These are phyloP conservation scores for Microcebus ravelobensis DNA, from an alignment of 2,113 vertebrate species.

Conservation along the genomic window DNA sequence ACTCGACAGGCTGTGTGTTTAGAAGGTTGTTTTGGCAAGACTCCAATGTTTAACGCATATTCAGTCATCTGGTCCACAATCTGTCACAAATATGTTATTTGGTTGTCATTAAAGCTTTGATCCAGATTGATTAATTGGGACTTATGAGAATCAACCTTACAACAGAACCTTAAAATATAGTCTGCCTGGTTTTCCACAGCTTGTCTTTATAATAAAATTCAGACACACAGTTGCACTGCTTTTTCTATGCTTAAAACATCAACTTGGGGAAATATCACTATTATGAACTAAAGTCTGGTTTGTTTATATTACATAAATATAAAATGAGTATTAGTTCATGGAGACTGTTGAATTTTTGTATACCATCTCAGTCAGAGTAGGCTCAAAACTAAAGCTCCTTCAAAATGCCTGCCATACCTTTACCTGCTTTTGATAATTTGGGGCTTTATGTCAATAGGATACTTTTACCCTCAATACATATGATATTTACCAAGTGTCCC, in stretches of 20 bases:
- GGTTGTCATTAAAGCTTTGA: constrained; percentile 60
- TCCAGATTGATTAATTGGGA: neutral
- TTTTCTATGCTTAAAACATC: neutral
- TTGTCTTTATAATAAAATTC: constrained; percentile 47
- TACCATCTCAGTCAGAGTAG: neutral
- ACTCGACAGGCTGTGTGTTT: constrained; percentile 58
- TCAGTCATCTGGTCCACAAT: constrained; percentile 78
- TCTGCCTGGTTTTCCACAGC: neutral
- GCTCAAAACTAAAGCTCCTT: neutral
- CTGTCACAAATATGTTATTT: constrained; percentile 74
- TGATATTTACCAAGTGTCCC: neutral
- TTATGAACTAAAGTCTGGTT: neutral
- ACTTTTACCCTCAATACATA: neutral
- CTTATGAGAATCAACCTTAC: constrained; percentile 7
- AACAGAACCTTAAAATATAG: constrained; percentile 33
- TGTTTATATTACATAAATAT: neutral
- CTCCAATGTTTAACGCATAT: constrained; percentile 48
- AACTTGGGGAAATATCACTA: neutral
- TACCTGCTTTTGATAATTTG: neutral
- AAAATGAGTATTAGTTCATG: neutral
- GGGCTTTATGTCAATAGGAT: neutral
- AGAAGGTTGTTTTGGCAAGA: constrained; percentile 71
- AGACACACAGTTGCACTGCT: neutral
- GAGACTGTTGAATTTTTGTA: neutral
- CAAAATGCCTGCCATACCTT: neutral